Conservation (phyloP, 1,140 invertebrate species). For the Platyscapa corneri region DNA sequence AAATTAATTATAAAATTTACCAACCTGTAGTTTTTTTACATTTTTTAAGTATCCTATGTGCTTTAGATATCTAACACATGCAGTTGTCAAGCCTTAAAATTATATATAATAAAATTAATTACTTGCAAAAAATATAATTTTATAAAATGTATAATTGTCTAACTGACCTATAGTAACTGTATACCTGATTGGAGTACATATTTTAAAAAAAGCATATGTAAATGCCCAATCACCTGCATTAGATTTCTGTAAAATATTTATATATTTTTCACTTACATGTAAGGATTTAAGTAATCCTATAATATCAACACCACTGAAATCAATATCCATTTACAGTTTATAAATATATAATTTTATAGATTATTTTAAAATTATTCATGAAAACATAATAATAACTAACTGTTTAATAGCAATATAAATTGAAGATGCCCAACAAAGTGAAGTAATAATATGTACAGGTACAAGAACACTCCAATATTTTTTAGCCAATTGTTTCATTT, state of each 20-base stretch:
- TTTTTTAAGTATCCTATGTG: slow-evolving; percentile 76
- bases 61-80: slow-evolving; percentile 77
- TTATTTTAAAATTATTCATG: slow-evolving; percentile 25
- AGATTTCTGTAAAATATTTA: slow-evolving; percentile 83
- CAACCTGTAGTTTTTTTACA: slow-evolving; percentile 56
- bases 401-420: slow-evolving; percentile 92
- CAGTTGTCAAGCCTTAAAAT: slow-evolving; percentile 76
- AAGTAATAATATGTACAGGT: slow-evolving; percentile 92
- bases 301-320: slow-evolving; percentile 91
- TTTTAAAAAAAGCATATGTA: slow-evolving; percentile 92
- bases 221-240: slow-evolving; percentile 91
- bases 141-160: slow-evolving; percentile 14
- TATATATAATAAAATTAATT: background rate
- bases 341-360: background rate
- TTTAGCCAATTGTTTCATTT: slow-evolving; percentile 92
- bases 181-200: slow-evolving; percentile 91
- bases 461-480: slow-evolving; percentile 96
- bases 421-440: slow-evolving; percentile 86
- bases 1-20: background rate
- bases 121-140: background rate
- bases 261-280: slow-evolving; percentile 84
- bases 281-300: slow-evolving; percentile 83
- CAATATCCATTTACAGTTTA: background rate
- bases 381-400: slow-evolving; percentile 75
- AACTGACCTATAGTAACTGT: slow-evolving; percentile 88